Conservation (phyloP, 2,888 invertebrate genomes). For the Onchidella celtica region DNA sequence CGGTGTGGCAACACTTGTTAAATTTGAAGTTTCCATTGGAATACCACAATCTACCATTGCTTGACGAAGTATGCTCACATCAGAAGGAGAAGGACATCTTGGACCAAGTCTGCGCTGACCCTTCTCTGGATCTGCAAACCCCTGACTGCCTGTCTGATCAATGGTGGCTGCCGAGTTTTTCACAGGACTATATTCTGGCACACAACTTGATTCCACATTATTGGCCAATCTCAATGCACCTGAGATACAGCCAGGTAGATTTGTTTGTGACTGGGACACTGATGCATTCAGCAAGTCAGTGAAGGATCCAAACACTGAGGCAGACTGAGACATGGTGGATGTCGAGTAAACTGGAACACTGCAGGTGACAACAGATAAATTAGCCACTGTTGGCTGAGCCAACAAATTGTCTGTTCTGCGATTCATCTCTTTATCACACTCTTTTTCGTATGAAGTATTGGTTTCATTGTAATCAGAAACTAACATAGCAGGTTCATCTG, state of each 20-base stretch:
- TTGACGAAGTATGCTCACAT: not conserved
- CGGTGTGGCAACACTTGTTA: not conserved
- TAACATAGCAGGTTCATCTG: too few species aligned
- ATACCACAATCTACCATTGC: conserved; percentile 28
- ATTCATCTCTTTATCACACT: too few species aligned
- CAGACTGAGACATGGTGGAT: not conserved
- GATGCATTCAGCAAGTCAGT: not conserved
- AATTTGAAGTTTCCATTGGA: conserved; percentile 21
- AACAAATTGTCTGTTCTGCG: too few species aligned
- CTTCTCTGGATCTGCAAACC: not conserved
- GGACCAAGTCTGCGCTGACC: not conserved
- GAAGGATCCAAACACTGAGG: not conserved
- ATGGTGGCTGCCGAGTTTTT: not conserved
- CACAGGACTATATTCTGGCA: not conserved
- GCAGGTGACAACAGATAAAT: not conserved
- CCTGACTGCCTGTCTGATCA: not conserved
- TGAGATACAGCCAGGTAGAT: not conserved
- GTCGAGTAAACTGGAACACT: not conserved
- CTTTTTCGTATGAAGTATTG: too few species aligned
- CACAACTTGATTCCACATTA: not conserved
- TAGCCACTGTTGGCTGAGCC: not conserved
- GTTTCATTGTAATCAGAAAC: too few species aligned
- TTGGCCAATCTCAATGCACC: not conserved
- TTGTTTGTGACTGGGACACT: not conserved
- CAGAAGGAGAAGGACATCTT: not conserved